Base-by-base conservation (phyloP, 2,113 vertebrate species). In the Marcusenius ussheri region DNA sequence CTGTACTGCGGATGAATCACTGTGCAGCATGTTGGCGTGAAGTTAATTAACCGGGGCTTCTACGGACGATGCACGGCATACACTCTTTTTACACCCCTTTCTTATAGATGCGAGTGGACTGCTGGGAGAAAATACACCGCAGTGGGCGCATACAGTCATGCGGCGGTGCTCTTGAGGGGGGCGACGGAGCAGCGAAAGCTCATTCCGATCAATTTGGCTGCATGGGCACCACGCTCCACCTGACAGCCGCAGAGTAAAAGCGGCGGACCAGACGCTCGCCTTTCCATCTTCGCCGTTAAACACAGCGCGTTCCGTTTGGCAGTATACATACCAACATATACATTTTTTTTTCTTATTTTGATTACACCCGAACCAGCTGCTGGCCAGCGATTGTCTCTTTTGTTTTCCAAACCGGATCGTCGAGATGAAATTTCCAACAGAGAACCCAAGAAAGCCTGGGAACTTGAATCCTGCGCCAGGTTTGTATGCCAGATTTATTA, bases 401-500 rank as follows among this genome's bases (percentile, higher is more conserved):
- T 45, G 21, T 56, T 62, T 62, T 45, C 24, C 49, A 27, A 91
- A 92, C 94, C 94, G 93, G 95, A 95, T 95, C 95, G 95, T 92
- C 97, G 95, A 96, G 92, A 99, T 99, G 98, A 99, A 99, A 99
- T 99, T 99, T 96, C 98, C 98, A 96, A 96, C 98, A 92, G 98
- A 99, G 95, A 97, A 94, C 94, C 98, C 97, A 93, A 97, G 97
- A 92, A 99, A 99, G 96, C 97, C 99, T 96, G 98, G 99, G 94
- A 99, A 98, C 96, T 99, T 98, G 98, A 97, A 98, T 94, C 97
- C 97, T 13, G 96, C 98, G 95, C 96, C 98, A 99, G 98, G 98
- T 99, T 94, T 94, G 98, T 98, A 94, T 8, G 91, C n/a, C 27
- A 88, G 88, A 74, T 35, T 42, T 83, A 31, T 91, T 66, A 51